Evolutionary conservation across 2,797 vertebrate species (phyloP).

Genomic region (Gymnothorax reevesii): DNA sequence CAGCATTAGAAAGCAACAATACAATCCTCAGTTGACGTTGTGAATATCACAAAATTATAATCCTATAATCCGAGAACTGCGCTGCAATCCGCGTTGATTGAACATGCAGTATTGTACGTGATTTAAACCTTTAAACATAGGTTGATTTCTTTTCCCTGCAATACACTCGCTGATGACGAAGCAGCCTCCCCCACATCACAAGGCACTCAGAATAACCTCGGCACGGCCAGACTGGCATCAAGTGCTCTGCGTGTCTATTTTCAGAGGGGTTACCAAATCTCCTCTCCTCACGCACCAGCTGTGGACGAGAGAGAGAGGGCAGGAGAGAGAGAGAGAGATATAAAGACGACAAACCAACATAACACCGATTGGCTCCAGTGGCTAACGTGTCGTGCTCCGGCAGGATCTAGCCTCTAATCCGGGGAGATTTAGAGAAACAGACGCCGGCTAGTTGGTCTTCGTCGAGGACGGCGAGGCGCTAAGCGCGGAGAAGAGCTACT

Average conservation of each 20-base stretch:
- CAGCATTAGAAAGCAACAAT: no score
- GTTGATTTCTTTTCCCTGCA: neutral
- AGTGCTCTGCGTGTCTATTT: slow-evolving; percentile 36
- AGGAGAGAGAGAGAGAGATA: slow-evolving; percentile 52
- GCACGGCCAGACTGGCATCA: slow-evolving; percentile 25
- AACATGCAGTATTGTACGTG: neutral
- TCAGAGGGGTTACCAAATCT: slow-evolving; percentile 37
- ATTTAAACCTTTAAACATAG: neutral
- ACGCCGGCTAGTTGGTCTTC: slow-evolving; percentile 62
- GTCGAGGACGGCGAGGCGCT: slow-evolving; percentile 66
- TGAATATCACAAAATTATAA: no score
- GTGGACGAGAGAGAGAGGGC: slow-evolving; percentile 26
- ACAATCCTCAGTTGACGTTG: no score
- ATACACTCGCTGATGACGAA: slow-evolving; percentile 35
- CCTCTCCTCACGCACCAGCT: slow-evolving; percentile 26
- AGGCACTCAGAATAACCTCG: slow-evolving; percentile 21
- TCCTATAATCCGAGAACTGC: no score
- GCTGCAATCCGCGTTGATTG: neutral
- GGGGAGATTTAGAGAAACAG: slow-evolving; percentile 69
- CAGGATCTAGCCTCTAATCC: slow-evolving; percentile 77
- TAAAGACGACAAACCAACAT: slow-evolving; percentile 63
- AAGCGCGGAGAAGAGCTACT: slow-evolving; percentile 77
- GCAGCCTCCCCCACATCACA: slow-evolving; percentile 18
- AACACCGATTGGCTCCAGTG: slow-evolving; percentile 72
- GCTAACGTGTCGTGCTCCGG: slow-evolving; percentile 76